These are phyloP conservation scores for Threskiornis aethiopicus DNA, from an alignment of 2,797 vertebrate genomes.

Conservation along the genomic window DNA sequence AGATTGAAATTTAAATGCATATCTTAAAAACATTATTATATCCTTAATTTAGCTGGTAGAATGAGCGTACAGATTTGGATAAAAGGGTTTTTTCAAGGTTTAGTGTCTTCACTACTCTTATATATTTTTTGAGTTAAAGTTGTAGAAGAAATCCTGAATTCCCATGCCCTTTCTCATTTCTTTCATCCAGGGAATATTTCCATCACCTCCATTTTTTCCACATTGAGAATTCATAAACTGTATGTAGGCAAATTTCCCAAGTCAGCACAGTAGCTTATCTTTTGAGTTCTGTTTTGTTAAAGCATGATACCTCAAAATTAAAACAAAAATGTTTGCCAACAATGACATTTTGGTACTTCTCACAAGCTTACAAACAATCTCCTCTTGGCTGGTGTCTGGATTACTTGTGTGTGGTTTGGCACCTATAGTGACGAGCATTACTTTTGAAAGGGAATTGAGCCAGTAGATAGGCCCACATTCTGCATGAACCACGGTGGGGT, in stretches of 20 bases:
- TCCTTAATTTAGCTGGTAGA: not conserved
- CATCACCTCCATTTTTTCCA: not conserved
- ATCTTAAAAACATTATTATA: not conserved
- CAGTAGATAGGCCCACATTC: not conserved
- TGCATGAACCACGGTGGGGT: not conserved
- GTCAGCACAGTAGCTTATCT: not conserved
- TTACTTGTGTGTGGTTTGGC: not conserved
- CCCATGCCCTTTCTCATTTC: not conserved
- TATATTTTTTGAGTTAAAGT: fast-evolving
- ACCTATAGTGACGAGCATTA: not conserved
- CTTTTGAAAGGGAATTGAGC: not conserved
- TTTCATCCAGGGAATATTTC: not conserved
- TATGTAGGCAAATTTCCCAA: not conserved
- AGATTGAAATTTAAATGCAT: not conserved
- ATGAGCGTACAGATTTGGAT: not conserved
- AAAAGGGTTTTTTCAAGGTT: not conserved
- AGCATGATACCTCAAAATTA: not conserved
- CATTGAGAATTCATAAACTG: not conserved
- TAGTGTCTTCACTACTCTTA: too few relatives aligned
- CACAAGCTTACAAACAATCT: not conserved
- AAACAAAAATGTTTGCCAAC: not conserved
- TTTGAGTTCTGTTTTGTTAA: not conserved
- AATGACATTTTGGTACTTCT: not conserved
- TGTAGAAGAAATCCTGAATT: not conserved
- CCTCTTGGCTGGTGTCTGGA: not conserved